Percentiles rank a stretch among this genome's conserved stretches.
Conservation (phyloP, 2,113 vertebrate genomes). For the Melanerpes aurifrons region DNA sequence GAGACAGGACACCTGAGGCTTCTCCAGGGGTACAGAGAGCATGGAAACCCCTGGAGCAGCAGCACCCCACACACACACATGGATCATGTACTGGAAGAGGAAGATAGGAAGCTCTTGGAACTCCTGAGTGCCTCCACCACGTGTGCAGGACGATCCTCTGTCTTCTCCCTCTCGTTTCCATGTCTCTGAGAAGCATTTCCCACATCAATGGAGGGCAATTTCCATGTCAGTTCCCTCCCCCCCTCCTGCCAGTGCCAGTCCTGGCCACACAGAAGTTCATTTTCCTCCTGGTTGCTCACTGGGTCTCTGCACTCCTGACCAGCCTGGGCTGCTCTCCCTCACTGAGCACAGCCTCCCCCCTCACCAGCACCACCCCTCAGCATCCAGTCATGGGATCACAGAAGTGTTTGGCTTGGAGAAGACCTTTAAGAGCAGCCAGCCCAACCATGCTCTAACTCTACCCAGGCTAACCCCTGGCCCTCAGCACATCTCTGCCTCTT, state of each 20-base stretch:
- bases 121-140: fast-evolving
- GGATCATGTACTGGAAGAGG: fast-evolving
- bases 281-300: not conserved
- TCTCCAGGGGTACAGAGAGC: not conserved
- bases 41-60: not conserved
- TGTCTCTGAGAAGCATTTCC: fast-evolving
- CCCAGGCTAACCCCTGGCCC: no score
- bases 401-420: no score
- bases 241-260: not conserved
- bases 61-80: fast-evolving
- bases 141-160: fast-evolving
- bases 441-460: no score
- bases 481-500: no score
- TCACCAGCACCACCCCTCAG: fast-evolving
- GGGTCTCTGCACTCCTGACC: not conserved
- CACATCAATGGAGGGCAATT: fast-evolving
- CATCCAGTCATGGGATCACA: no score
- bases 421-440: no score
- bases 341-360: not conserved
- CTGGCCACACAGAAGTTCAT: fast-evolving
- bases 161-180: not conserved
- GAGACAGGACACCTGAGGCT: not conserved
- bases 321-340: not conserved
- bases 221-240: not conserved
- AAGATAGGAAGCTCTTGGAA: not conserved